phyloP scores from a whole-genome alignment of 2,888 invertebrate species.

The Himalopsyche japonica region DNA sequence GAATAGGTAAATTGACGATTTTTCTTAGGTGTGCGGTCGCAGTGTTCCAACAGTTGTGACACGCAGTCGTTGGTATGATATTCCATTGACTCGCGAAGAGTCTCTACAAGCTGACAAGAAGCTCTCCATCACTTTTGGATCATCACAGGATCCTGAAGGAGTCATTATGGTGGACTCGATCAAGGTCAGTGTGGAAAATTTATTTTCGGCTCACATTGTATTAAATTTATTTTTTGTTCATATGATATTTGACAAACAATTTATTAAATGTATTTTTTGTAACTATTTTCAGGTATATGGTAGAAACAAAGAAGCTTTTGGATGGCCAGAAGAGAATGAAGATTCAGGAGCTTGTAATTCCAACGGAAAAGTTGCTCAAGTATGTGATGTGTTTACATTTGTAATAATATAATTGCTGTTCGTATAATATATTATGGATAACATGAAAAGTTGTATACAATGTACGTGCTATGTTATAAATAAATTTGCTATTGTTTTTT shows the following conservation, averaged over 20 bases:
- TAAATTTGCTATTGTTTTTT: too few relatives aligned
- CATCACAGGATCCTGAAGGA: constrained; percentile 83
- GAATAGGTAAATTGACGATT: background rate
- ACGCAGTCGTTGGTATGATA: constrained; percentile 91
- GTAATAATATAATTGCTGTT: background rate
- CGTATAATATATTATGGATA: background rate
- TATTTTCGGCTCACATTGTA: too few relatives aligned
- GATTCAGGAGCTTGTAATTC: constrained; percentile 64
- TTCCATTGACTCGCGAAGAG: constrained; percentile 92
- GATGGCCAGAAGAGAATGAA: constrained; percentile 95
- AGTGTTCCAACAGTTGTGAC: constrained; percentile 71
- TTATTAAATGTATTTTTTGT: too few relatives aligned
- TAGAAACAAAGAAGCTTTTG: constrained; percentile 92
- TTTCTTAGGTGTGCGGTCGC: constrained; percentile 68
- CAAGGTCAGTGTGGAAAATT: constrained; percentile 61
- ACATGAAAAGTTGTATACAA: too few relatives aligned
- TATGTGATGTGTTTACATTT: constrained; percentile 38
- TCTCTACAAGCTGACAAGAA: constrained; percentile 91
- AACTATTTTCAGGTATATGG: constrained; percentile 69
- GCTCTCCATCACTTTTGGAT: constrained; percentile 79
- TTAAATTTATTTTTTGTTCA: too few relatives aligned
- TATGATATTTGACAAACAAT: too few relatives aligned
- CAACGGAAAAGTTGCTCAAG: constrained; percentile 54
- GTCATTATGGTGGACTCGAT: constrained; percentile 93
- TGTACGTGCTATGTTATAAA: too few relatives aligned